A percentile compares a stretch with the other conserved stretches of the same genome.
These are phyloP conservation scores for Anguilla japonica DNA, from an alignment of 2,113 vertebrate genomes.

Conservation along the genomic window DNA sequence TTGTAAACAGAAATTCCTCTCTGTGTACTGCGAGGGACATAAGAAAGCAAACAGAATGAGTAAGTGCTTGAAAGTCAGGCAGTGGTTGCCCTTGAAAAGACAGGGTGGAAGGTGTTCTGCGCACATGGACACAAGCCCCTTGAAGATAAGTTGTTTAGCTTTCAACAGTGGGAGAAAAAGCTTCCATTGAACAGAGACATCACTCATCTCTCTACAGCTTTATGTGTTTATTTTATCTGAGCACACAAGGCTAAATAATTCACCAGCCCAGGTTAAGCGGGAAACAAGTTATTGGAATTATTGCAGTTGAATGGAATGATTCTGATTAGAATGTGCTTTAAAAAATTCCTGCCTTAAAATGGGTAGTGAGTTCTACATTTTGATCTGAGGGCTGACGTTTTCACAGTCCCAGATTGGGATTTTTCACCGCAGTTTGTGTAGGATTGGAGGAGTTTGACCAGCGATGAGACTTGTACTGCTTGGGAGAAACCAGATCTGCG, in stretches of 20 bases:
- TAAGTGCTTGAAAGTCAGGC: conserved; percentile 57
- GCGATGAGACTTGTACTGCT: neutral
- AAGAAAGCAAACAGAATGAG: conserved; percentile 73
- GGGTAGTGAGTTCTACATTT: neutral
- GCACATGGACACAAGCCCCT: neutral
- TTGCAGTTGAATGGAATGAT: neutral
- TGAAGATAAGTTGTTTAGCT: conserved; percentile 2
- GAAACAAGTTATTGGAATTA: conserved; percentile 19
- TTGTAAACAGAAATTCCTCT: neutral
- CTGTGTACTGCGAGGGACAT: conserved; percentile 68
- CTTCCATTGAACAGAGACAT: neutral
- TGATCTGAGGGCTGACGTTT: conserved; percentile 12
- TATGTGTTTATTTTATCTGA: conserved; percentile 32
- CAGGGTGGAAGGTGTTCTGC: neutral
- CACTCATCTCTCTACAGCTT: conserved; percentile 14
- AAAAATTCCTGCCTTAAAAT: conserved; percentile 24
- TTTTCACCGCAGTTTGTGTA: neutral
- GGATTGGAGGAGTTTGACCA: neutral
- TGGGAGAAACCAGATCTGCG: neutral
- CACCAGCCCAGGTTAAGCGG: conserved; percentile 14
- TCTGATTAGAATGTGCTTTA: conserved; percentile 32
- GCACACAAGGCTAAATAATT: conserved; percentile 26
- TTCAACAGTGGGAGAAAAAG: neutral
- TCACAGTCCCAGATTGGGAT: neutral
- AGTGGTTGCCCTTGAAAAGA: conserved; percentile 47